Evolutionary conservation across 1,140 invertebrate genomes (phyloP), one percentile per base, ranked within the genome.

Genomic region (Rhynchophorus ferrugineus): DNA sequence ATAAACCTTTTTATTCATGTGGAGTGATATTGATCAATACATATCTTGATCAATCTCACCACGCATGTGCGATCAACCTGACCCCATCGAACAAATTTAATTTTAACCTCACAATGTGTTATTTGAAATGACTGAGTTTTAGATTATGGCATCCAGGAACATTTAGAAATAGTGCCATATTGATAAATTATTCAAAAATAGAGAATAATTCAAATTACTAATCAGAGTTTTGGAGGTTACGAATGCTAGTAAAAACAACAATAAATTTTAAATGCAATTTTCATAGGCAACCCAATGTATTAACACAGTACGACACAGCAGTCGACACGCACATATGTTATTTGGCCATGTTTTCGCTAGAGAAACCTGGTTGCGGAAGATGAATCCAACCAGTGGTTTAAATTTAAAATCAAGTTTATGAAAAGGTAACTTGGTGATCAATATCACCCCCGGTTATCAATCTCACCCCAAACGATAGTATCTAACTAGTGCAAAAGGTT

Each of bases 11-110:
- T 38, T 38, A 49, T 9, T 36, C 1, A 34, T 18, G 18, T 49
- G 41, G 21, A 49, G 43, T 43, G 48, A 20, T 55, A 11, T 29
- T 29, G 5, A 6, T 29, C 24, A 29, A 29, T 29, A 11, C 5
- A 29, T n/a, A n/a, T n/a, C 5, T 29, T 11, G 11, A 29, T 29
- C 24, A 29, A 29, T 29, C 24, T 29, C 24, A 11, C 24, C 24
- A 5, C 5, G 5, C 11, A 5, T 29, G 11, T 6, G 11, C 11
- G 24, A 29, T 29, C 11, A n/a, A 29, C 11, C 24, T 29, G 24
- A 29, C 24, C 24, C 24, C 24, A 6, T 29, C 24, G 24, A 29
- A 29, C 24, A 29, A 29, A 29, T 29, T 29, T 6, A 29, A 29
- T 5, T 29, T 6, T 29, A 29, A 29, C 24, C 24, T 29, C 24